Evolutionary conservation across 2,113 vertebrate species (phyloP).

Genomic region (Tricholaema leucomelas): DNA sequence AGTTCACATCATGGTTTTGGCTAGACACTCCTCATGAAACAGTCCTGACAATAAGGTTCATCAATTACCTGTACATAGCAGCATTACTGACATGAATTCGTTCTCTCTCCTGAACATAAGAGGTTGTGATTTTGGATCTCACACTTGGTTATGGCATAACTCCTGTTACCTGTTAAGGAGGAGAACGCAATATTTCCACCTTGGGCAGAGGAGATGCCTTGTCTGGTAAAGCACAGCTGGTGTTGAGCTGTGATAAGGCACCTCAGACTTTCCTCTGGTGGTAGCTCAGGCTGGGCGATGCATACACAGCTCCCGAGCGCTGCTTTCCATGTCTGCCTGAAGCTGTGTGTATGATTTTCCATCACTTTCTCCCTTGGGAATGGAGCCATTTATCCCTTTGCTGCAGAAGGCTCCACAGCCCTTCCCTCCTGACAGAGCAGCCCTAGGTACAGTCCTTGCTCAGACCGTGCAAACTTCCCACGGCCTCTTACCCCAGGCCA

Average conservation of each 20-base stretch:
- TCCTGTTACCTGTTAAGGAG: neutral
- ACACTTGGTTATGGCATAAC: fast-evolving
- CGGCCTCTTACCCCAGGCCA: neutral
- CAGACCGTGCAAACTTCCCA: neutral
- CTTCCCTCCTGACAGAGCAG: neutral
- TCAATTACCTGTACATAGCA: neutral
- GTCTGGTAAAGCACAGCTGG: neutral
- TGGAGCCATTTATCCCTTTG: neutral
- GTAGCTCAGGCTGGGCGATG: neutral
- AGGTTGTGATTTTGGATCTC: neutral
- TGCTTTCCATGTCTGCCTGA: neutral
- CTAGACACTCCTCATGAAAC: neutral
- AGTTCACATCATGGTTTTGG: fast-evolving
- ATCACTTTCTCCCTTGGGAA: slow-evolving; percentile 6
- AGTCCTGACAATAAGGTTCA: neutral
- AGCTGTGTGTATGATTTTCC: neutral
- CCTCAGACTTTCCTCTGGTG: neutral
- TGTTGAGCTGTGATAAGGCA: neutral
- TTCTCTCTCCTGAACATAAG: neutral
- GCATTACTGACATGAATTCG: neutral
- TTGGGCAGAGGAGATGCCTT: neutral
- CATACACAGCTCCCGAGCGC: neutral
- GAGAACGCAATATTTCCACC: neutral
- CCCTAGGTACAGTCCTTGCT: neutral
- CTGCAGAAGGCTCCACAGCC: neutral